Evolutionary conservation across 2,113 vertebrate genomes (phyloP), one percentile per base, ranked within the genome.

Genomic region (Anas platyrhynchos): DNA sequence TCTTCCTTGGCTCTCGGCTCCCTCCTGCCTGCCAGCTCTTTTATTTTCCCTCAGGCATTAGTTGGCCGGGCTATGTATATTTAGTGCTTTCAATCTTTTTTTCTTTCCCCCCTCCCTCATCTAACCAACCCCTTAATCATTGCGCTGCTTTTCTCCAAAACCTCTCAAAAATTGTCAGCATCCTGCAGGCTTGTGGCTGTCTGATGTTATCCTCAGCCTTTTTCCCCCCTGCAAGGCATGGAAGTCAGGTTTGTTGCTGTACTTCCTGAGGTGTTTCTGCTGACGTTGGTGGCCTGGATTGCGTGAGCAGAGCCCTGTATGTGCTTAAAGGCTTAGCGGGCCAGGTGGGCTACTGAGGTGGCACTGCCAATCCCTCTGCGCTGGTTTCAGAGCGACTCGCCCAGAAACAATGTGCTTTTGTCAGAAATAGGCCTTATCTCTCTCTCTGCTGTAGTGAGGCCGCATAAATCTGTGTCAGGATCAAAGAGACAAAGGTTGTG

Each of bases 1-100:
- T 86, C 73, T 95, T 88, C 85, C 91, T 88, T 94, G 95, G 91
- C 90, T 94, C 75, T 77, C 67, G 34, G 54, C 61, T 91, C 52
- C 80, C 80, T 91, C 46, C 85, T 91, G 68, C 68, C 83, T 95
- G 94, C 90, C 95, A 95, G 76, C 65, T 72, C 83, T 91, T 90
- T 78, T 65, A 36, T 96, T 89, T 94, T 91, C 92, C 94, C 93
- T 65, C 0, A 1, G 76, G 94, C 76, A 41, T 44, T 54, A 75
- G 43, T 75, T 93, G 94, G 94, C 94, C 77, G 65, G 66, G 58
- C 23, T 55, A 68, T 25, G n/a, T 95, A 65, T 93, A 79, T 90
- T 94, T 96, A 97, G 90, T 61, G 38, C 56, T 93, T 88, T 86
- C 83, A 67, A 21, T 59, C 36, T 83, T 68, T 62, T 61, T 63